Conservation (phyloP, 2,113 vertebrate species). For the Gyps fulvus region DNA sequence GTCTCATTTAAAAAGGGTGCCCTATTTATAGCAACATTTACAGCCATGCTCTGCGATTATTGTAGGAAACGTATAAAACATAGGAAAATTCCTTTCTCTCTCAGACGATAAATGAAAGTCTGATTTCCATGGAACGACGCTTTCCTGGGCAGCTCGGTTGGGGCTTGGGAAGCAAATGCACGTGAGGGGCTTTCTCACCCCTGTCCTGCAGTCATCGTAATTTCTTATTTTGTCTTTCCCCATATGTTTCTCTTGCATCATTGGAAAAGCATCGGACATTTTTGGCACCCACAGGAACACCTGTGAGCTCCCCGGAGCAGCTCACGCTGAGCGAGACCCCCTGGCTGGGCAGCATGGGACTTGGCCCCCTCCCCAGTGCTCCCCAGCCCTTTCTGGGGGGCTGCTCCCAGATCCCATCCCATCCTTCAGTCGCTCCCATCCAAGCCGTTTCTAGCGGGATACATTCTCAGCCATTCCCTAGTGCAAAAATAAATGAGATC, state of each 20-base stretch:
- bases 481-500: neutral
- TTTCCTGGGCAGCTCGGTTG: neutral
- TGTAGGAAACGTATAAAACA: constrained; percentile 63
- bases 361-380: neutral
- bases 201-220: neutral
- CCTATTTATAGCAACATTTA: constrained; percentile 65
- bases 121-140: constrained; percentile 56
- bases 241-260: constrained; percentile 36
- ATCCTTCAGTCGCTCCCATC: neutral
- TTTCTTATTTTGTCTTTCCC: constrained; percentile 54
- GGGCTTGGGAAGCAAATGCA: constrained; percentile 30
- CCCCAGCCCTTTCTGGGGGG: neutral
- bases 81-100: constrained; percentile 59
- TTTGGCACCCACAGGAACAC: constrained; percentile 49
- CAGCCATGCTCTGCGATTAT: constrained; percentile 11
- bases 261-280: constrained; percentile 35
- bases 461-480: neutral
- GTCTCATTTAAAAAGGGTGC: constrained; percentile 28
- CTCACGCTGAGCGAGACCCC: neutral
- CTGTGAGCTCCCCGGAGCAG: neutral
- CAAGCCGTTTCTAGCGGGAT: neutral
- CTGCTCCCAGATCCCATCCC: neutral
- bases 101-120: constrained; percentile 61
- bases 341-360: neutral
- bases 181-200: constrained; percentile 32